Evolutionary conservation across 2,113 vertebrate species (phyloP).

Genomic region (Nycticorax nycticorax): DNA sequence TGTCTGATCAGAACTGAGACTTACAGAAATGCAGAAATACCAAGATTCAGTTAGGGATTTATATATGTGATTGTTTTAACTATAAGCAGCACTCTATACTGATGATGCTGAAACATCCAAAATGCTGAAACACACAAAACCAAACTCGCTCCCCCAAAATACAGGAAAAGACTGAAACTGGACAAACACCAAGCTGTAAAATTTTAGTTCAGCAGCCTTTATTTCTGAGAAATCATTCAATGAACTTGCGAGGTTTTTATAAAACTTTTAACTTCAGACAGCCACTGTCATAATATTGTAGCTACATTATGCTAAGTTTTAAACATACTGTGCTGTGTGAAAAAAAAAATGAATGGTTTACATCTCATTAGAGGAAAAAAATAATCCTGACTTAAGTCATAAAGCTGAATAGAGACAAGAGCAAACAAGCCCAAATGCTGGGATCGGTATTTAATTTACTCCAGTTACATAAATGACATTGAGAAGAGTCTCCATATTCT

Average conservation of each 20-base stretch:
- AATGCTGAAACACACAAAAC: not conserved
- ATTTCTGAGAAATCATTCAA: not conserved
- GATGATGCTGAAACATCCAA: not conserved
- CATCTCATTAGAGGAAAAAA: slow-evolving; percentile 18
- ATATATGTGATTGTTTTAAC: not conserved
- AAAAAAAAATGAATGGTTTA: slow-evolving; percentile 34
- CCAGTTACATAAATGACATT: not conserved
- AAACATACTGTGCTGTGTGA: not conserved
- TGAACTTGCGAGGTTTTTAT: not conserved
- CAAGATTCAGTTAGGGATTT: not conserved
- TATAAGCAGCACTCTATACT: not conserved
- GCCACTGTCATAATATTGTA: slow-evolving; percentile 51
- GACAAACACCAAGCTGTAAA: not conserved
- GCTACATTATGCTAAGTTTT: slow-evolving; percentile 19
- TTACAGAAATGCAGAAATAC: not conserved
- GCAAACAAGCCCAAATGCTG: not conserved
- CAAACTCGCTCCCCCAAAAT: not conserved
- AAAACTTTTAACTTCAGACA: slow-evolving; percentile 44
- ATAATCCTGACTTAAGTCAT: not conserved
- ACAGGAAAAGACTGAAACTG: not conserved
- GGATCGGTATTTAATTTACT: not conserved
- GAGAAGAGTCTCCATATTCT: not conserved
- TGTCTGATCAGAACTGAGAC: not conserved
- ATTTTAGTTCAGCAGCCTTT: not conserved
- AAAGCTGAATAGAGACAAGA: not conserved